A percentile compares a stretch with the other conserved stretches of the same genome.
phyloP scores from a whole-genome alignment of 2,113 vertebrate genomes.

The Piaya cayana region DNA sequence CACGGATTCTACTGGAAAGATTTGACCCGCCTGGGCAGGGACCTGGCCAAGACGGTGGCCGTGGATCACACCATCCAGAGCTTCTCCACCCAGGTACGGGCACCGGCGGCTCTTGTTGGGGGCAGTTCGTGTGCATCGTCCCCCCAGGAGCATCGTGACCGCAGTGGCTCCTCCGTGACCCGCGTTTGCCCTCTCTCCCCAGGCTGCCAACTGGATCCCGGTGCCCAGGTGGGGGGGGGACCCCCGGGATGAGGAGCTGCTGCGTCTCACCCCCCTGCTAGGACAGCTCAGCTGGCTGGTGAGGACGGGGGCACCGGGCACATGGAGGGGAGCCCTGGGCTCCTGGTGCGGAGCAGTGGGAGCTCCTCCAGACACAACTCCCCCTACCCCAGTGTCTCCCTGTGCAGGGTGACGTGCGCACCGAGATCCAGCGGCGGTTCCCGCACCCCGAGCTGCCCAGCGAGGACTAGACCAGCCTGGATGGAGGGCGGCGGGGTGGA shows the following conservation, averaged over 20 bases:
- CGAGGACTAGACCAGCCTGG: constrained; percentile 7
- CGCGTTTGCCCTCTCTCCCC: neutral
- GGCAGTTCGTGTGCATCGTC: rapidly evolving
- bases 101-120: rapidly evolving
- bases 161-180: rapidly evolving
- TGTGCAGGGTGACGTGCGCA: constrained; percentile 72
- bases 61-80: constrained; percentile 81
- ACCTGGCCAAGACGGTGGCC: constrained; percentile 79
- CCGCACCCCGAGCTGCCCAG: constrained; percentile 70
- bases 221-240: constrained; percentile 74
- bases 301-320: neutral
- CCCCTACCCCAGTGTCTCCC: rapidly evolving
- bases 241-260: constrained; percentile 69
- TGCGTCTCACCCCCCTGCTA: constrained; percentile 73
- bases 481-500: neutral
- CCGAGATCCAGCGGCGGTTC: constrained; percentile 73
- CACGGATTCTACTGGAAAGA: constrained; percentile 86
- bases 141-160: rapidly evolving
- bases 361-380: neutral
- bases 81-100: constrained; percentile 77
- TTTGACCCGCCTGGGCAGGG: constrained; percentile 75
- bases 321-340: neutral
- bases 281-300: constrained; percentile 75
- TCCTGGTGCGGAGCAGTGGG: neutral
- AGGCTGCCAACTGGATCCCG: constrained; percentile 81